Evolutionary conservation across 1,140 invertebrate genomes (phyloP).

Genomic region (Eubasilissa regina): DNA sequence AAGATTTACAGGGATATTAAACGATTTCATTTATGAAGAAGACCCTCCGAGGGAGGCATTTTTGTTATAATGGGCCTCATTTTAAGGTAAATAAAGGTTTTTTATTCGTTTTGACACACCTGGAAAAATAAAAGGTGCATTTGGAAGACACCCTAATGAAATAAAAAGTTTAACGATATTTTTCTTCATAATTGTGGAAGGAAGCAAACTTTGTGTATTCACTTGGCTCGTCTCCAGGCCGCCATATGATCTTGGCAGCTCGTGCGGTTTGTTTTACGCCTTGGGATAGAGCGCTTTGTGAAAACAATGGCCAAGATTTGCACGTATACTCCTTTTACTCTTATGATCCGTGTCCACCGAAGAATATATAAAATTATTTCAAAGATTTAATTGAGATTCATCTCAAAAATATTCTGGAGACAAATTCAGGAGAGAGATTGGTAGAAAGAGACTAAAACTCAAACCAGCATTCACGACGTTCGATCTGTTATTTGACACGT

Average conservation of each 20-base stretch:
- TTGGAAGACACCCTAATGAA: neutral
- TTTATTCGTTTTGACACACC: neutral
- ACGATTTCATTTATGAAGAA: constrained; percentile 31
- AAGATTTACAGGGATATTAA: constrained; percentile 32
- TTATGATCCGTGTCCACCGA: too few species aligned
- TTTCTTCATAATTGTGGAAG: constrained; percentile 1
- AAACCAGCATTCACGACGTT: too few species aligned
- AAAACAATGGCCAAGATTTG: constrained; percentile 1
- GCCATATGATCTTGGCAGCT: constrained; percentile 34
- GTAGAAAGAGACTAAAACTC: too few species aligned
- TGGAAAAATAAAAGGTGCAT: neutral
- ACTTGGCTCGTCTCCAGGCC: constrained; percentile 8
- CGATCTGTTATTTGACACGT: too few species aligned
- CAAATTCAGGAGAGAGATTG: too few species aligned
- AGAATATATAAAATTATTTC: too few species aligned
- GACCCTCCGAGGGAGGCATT: neutral
- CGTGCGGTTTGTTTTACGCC: neutral
- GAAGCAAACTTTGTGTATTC: constrained; percentile 4
- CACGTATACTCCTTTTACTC: too few species aligned
- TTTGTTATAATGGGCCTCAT: constrained; percentile 6
- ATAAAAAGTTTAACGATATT: constrained; percentile 1
- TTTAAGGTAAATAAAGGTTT: constrained; percentile 20
- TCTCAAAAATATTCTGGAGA: too few species aligned
- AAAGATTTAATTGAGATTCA: too few species aligned
- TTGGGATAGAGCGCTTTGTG: constrained; percentile 1